Evolutionary conservation across 2,888 invertebrate species (phyloP).

Genomic region (Netelia inedita): DNA sequence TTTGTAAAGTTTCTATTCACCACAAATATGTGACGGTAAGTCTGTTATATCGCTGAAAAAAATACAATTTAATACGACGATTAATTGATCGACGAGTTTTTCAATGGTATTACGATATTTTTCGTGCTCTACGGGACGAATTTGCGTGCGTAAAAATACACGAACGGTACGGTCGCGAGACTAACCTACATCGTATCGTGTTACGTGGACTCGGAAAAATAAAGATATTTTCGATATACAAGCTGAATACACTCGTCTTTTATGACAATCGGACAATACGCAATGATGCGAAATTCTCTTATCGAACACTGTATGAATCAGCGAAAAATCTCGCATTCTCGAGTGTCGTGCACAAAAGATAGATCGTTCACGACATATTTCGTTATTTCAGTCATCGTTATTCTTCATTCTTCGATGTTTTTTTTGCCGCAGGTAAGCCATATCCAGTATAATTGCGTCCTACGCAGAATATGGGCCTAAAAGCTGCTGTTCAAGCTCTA

Average conservation of each 20-base stretch:
- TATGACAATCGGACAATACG: neutral
- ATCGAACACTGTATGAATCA: neutral
- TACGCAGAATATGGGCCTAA: constrained; percentile 89
- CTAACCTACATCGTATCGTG: constrained; percentile 66
- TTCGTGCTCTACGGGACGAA: constrained; percentile 17
- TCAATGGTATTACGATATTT: neutral
- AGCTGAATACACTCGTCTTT: constrained; percentile 4
- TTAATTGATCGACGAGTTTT: constrained; percentile 5
- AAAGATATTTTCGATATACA: constrained; percentile 37
- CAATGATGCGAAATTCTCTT: neutral
- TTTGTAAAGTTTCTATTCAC: constrained; percentile 75
- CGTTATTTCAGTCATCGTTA: constrained; percentile 3
- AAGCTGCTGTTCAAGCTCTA: constrained; percentile 91
- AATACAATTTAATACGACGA: neutral
- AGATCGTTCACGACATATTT: constrained; percentile 6
- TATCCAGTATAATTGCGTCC: constrained; percentile 73
- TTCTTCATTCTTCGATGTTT: constrained; percentile 6
- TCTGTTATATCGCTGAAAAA: constrained; percentile 53
- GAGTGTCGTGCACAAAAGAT: neutral
- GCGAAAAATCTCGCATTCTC: constrained; percentile 10
- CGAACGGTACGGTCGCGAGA: constrained; percentile 54
- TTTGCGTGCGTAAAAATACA: constrained; percentile 58
- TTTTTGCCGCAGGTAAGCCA: constrained; percentile 72
- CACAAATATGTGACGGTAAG: constrained; percentile 83
- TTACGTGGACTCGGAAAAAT: constrained; percentile 61